phyloP scores from a whole-genome alignment of 2,113 vertebrate species.

The Lonchura striata region DNA sequence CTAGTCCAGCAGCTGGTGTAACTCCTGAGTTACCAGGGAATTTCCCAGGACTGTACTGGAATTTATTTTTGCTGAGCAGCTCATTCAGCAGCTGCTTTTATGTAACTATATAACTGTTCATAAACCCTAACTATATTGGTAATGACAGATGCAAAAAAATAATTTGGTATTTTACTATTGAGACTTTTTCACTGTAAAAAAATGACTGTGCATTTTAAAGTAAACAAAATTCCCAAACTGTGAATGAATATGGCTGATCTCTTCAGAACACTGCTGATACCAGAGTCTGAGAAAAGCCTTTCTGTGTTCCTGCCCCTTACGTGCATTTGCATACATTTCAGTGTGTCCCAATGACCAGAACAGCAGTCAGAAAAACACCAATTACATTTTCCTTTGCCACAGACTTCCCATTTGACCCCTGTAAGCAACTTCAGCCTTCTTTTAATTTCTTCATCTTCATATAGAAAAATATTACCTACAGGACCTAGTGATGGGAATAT shows the following conservation, averaged over 20 bases:
- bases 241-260: not conserved
- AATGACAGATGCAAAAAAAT: not conserved
- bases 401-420: not conserved
- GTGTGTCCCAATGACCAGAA: not conserved
- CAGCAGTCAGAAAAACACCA: not conserved
- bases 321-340: not conserved
- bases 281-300: not conserved
- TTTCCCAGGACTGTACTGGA: not conserved
- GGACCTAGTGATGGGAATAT: not conserved
- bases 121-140: not conserved
- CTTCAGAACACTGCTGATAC: not conserved
- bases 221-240: not conserved
- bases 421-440: not conserved
- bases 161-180: not conserved
- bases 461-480: not conserved
- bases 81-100: not conserved
- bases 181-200: not conserved
- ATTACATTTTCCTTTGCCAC: not conserved
- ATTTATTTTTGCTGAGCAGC: not conserved
- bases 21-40: not conserved
- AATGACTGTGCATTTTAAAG: not conserved
- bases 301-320: not conserved
- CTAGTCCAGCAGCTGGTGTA: not conserved
- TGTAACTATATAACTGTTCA: not conserved
- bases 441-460: not conserved